These are phyloP conservation scores for Cydia amplana DNA, from an alignment of 1,140 invertebrate species.

Conservation along the genomic window DNA sequence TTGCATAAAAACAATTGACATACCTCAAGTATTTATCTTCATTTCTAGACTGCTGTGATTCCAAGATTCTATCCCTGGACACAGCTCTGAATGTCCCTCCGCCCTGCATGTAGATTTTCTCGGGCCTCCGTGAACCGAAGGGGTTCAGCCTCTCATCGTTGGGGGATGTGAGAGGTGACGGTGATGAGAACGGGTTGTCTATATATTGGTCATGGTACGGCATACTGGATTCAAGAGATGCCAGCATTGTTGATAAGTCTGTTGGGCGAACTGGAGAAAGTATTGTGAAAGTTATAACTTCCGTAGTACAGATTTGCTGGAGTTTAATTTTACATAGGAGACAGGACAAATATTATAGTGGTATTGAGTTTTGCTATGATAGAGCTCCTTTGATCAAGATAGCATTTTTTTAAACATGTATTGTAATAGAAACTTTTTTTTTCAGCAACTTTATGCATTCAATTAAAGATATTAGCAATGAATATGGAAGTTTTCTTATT, in stretches of 20 bases:
- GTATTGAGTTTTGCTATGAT: too few relatives aligned
- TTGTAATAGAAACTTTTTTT: too few relatives aligned
- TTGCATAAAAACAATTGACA: neutral
- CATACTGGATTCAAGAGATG: slow-evolving; percentile 68
- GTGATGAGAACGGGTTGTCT: slow-evolving; percentile 78
- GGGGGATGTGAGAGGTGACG: slow-evolving; percentile 76
- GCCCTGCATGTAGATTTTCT: slow-evolving; percentile 77
- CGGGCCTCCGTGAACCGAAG: slow-evolving; percentile 61
- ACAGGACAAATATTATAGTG: too few relatives aligned
- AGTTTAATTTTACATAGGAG: too few relatives aligned
- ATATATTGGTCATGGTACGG: slow-evolving; percentile 77
- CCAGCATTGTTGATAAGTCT: slow-evolving; percentile 73
- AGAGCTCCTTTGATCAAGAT: too few relatives aligned
- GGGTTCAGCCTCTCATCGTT: slow-evolving; percentile 72
- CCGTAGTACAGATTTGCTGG: neutral
- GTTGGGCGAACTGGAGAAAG: slow-evolving; percentile 68
- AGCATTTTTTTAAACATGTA: too few relatives aligned
- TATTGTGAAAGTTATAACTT: slow-evolving; percentile 21
- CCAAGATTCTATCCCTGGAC: slow-evolving; percentile 71
- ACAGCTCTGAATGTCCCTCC: slow-evolving; percentile 75
- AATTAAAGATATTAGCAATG: too few relatives aligned
- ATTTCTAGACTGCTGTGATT: slow-evolving; percentile 68
- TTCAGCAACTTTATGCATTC: too few relatives aligned
- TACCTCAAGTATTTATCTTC: slow-evolving; percentile 76
- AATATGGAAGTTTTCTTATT: too few relatives aligned